Percentiles rank a stretch among this genome's conserved stretches.
Conservation (phyloP, 2,113 vertebrate species). For the cat (Felis catus) region DNA sequence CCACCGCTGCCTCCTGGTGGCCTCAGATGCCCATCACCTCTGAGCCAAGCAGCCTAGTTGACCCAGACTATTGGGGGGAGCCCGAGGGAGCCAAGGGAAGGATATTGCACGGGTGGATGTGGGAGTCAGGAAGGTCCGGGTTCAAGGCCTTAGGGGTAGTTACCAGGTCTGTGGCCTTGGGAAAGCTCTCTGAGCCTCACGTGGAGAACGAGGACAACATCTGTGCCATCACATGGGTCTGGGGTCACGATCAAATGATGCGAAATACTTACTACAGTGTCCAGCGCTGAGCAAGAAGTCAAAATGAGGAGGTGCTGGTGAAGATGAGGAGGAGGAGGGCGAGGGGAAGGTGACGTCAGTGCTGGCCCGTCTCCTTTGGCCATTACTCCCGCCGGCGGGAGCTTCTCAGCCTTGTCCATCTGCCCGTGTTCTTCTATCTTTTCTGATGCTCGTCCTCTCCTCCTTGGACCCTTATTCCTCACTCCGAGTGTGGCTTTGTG, state of each 20-base stretch:
- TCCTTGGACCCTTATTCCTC: background rate
- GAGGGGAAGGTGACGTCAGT: background rate
- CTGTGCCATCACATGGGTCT: background rate
- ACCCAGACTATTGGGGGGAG: no score
- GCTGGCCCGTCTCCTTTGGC: background rate
- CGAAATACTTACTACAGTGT: background rate
- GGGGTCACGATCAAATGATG: background rate
- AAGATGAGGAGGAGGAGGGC: rapidly evolving
- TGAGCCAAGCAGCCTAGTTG: background rate
- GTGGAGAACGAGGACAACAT: background rate
- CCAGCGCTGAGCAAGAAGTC: background rate
- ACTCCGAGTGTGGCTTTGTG: background rate
- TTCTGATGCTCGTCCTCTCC: background rate
- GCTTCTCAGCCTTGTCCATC: background rate
- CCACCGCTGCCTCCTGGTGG: background rate
- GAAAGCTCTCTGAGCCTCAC: background rate
- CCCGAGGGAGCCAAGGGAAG: background rate
- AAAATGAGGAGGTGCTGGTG: background rate
- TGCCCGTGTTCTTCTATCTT: background rate
- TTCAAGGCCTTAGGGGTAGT: background rate
- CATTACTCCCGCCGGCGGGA: rapidly evolving
- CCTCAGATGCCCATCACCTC: no score
- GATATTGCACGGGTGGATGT: rapidly evolving
- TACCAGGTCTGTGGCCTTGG: background rate
- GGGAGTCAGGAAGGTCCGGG: rapidly evolving